These are phyloP conservation scores for Nephrotoma flavescens DNA, from an alignment of 2,888 invertebrate genomes.

Conservation along the genomic window DNA sequence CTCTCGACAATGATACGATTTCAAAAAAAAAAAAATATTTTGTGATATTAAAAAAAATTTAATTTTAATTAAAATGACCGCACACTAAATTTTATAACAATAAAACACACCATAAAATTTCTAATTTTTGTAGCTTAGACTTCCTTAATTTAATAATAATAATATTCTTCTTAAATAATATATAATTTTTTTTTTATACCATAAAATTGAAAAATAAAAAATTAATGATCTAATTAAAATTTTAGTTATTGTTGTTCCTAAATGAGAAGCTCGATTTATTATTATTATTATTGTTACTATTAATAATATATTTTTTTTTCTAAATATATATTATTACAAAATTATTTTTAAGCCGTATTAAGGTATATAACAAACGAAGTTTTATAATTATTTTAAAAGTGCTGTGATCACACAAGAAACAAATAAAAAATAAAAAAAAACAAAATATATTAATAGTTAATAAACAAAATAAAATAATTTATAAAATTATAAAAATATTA, in stretches of 20 bases:
- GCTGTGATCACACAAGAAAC: constrained; percentile 3
- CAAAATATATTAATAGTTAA: neutral
- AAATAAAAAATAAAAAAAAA: neutral
- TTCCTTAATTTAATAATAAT: neutral
- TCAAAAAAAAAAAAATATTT: neutral
- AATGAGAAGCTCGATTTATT: constrained; percentile 3
- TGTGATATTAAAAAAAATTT: neutral
- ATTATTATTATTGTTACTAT: neutral
- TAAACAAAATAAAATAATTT: neutral
- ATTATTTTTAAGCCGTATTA: neutral
- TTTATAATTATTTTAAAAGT: neutral
- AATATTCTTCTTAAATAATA: neutral
- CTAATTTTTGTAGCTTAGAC: neutral
- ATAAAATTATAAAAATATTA: neutral
- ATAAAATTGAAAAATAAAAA: neutral
- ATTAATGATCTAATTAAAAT: neutral
- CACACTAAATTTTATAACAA: neutral
- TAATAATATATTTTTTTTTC: neutral
- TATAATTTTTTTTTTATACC: neutral
- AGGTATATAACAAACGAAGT: neutral
- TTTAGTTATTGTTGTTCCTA: constrained; percentile 1
- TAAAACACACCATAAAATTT: neutral
- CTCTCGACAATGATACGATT: neutral
- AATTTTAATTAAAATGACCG: neutral
- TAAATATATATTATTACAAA: neutral